Evolutionary conservation across 2,113 vertebrate genomes (phyloP), one percentile per base, ranked within the genome.

Genomic region (Rhabdornis inornatus): DNA sequence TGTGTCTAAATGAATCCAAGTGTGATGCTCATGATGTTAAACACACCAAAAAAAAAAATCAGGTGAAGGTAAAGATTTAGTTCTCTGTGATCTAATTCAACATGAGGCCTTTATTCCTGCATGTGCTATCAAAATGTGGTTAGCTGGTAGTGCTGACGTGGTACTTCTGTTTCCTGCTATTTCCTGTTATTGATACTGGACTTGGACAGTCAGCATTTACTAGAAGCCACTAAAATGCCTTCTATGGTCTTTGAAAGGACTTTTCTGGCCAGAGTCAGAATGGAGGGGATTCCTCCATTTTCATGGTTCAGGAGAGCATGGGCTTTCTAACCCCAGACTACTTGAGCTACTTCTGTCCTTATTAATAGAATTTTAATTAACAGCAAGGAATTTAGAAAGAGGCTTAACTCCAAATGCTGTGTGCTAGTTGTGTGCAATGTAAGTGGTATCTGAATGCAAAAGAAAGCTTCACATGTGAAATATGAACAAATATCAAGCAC

Each of bases 101-200:
- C 39, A 87, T 83, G 65, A 87, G 16, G 31, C 24, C 75, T 91
- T 92, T 90, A 85, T 55, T 91, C 57, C 55, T 95, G 61, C 64
- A 50, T 92, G 60, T 80, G 42, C 61, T 95, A 94, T 89, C 87
- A 92, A 96, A 97, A 89, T 74, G 83, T 90, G 76, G 87, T 92
- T 90, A 89, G 71, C 55, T 90, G 61, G 50, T 85, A 83, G 30
- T 93, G 87, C 84, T 97, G 91, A 94, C 20, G 10, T 70, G 68
- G 59, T 94, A 45, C 84, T 94, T 94, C 81, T 94, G 63, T 86
- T 95, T 93, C 87, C 91, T 93, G 81, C 45, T 76, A 19, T 85
- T 95, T 92, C 90, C 91, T 90, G 75, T 83, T 92, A 92, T 70
- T 83, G 79, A 77, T 78, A 82, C 84, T 79, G 71, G 71, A 80